Conservation (phyloP, 92 coral and sea anemone species). For the Phenganax stokvisi region DNA sequence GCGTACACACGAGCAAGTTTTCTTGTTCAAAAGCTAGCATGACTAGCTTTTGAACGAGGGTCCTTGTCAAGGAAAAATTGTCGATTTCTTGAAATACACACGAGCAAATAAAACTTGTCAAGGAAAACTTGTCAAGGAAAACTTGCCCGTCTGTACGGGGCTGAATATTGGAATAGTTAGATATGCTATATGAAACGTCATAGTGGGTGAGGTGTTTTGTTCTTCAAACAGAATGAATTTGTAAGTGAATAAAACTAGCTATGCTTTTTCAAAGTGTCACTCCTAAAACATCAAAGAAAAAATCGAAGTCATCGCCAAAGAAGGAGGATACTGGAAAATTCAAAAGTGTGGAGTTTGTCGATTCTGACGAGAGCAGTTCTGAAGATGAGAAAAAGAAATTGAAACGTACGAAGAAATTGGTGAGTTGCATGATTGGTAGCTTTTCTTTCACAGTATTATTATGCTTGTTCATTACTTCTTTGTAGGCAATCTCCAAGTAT, state of each 20-base stretch:
- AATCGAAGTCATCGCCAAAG: conserved; percentile 52
- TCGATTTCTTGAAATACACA: too few species aligned
- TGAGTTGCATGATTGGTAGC: not conserved
- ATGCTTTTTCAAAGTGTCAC: conserved; percentile 3
- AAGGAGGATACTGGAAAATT: conserved; percentile 71
- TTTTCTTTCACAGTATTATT: not conserved
- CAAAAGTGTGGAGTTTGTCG: conserved; percentile 95
- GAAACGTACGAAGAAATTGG: conserved; percentile 37
- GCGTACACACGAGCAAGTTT: too few species aligned
- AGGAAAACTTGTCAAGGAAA: too few species aligned
- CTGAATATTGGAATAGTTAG: too few species aligned
- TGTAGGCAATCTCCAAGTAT: conserved; percentile 13
- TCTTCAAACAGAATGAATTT: conserved; percentile 24
- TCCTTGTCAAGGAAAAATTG: too few species aligned
- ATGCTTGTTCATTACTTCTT: not conserved
- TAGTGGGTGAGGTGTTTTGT: not conserved
- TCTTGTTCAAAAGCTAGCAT: too few species aligned
- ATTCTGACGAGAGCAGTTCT: conserved; percentile 68
- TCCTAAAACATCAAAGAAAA: conserved; percentile 42
- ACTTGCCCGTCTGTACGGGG: too few species aligned
- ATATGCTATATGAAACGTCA: too few species aligned
- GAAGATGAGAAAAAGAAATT: conserved; percentile 51
- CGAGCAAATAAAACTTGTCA: too few species aligned
- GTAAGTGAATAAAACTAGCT: not conserved
- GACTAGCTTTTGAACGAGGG: too few species aligned